Percentiles rank a stretch among this genome's conserved stretches.
Conservation (phyloP, 1,140 invertebrate species). For the Chironomus striatipennis region DNA sequence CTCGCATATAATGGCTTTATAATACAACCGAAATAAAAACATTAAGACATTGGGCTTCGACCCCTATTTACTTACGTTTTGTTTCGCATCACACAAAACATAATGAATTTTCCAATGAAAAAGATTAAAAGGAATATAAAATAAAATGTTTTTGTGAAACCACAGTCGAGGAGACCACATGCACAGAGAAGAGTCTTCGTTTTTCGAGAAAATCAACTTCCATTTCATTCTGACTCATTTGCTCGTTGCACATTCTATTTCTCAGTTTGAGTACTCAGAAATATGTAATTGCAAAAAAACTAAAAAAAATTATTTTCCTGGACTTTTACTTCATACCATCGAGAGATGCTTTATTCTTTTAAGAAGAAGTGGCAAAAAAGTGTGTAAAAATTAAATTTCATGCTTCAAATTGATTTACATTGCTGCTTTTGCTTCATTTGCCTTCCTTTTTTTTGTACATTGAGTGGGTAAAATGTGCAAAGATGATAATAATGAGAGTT, state of each 20-base stretch:
- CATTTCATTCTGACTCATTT: background rate
- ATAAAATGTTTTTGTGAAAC: background rate
- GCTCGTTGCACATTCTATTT: background rate
- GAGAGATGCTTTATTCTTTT: background rate
- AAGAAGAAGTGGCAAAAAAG: background rate
- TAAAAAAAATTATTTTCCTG: too few relatives aligned
- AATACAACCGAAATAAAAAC: conserved; percentile 20
- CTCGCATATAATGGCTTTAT: conserved; percentile 18
- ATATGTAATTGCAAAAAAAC: conserved; percentile 3
- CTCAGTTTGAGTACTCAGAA: background rate
- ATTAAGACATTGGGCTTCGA: conserved; percentile 16
- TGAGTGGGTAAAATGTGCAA: too few relatives aligned
- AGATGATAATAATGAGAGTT: too few relatives aligned
- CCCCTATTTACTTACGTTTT: background rate
- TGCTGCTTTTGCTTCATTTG: background rate
- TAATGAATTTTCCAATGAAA: conserved; percentile 14
- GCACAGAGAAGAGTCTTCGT: background rate
- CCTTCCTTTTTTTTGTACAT: background rate
- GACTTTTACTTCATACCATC: background rate
- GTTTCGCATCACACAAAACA: background rate
- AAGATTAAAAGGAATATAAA: background rate
- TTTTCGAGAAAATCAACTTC: background rate
- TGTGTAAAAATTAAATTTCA: conserved; percentile 18
- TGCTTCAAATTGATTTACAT: conserved; percentile 21
- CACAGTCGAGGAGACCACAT: conserved; percentile 4